A percentile compares a stretch with the other conserved stretches of the same genome.
phyloP scores from a whole-genome alignment of 2,888 invertebrate species.

The Leptinotarsa juncta region DNA sequence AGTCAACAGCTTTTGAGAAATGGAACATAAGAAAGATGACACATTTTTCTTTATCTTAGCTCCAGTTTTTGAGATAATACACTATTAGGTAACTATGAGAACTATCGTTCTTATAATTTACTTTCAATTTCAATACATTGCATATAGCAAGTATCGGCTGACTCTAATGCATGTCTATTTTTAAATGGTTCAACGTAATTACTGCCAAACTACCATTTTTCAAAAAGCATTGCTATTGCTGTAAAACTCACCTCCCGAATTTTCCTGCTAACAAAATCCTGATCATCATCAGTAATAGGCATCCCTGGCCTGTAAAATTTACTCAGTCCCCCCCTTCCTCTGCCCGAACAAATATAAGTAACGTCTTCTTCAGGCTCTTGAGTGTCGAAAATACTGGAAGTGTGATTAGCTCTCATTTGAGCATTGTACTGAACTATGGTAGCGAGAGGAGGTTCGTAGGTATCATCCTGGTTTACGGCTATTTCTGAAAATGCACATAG shows the following conservation, averaged over 20 bases:
- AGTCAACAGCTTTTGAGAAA: too few relatives aligned
- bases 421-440: slow-evolving; percentile 29
- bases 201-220: background rate
- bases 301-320: slow-evolving; percentile 26
- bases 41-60: too few relatives aligned
- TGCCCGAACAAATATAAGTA: slow-evolving; percentile 24
- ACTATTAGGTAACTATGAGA: too few relatives aligned
- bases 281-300: slow-evolving; percentile 16
- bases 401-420: slow-evolving; percentile 24
- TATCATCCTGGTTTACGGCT: slow-evolving; percentile 12
- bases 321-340: slow-evolving; percentile 32
- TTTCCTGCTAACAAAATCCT: slow-evolving; percentile 19
- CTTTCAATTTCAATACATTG: too few relatives aligned
- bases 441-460: slow-evolving; percentile 23
- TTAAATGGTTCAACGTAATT: too few relatives aligned
- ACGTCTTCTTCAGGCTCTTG: slow-evolving; percentile 25
- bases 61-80: too few relatives aligned
- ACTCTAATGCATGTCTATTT: too few relatives aligned
- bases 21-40: too few relatives aligned
- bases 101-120: too few relatives aligned
- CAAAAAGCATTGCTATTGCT: background rate
- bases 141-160: too few relatives aligned
- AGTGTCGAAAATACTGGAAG: slow-evolving; percentile 31
- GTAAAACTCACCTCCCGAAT: slow-evolving; percentile 27
- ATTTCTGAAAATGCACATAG: slow-evolving; percentile 27